Conservation (phyloP, 2,113 vertebrate species). For the Clupea harengus region DNA sequence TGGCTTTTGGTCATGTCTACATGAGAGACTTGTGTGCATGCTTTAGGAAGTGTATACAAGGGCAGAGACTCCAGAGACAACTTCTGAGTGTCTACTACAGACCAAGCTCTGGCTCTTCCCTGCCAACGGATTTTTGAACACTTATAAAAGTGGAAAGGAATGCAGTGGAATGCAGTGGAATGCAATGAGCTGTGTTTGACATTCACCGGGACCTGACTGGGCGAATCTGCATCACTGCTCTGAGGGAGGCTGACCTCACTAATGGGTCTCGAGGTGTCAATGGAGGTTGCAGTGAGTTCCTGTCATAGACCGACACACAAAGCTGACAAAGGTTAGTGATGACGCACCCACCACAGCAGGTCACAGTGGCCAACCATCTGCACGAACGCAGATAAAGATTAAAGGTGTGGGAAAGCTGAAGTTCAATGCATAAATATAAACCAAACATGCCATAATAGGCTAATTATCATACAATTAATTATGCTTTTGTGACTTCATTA, state of each 20-base stretch:
- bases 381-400: background rate
- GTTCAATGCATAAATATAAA: background rate
- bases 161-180: background rate
- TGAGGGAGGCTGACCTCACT: background rate
- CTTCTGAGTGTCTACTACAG: background rate
- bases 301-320: constrained; percentile 39
- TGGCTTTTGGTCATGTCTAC: background rate
- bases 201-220: background rate
- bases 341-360: constrained; percentile 21
- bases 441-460: background rate
- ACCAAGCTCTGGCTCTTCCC: background rate
- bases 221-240: background rate
- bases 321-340: constrained; percentile 46
- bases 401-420: background rate
- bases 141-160: background rate
- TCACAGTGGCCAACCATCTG: background rate
- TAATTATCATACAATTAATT: too few species aligned
- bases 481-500: too few species aligned
- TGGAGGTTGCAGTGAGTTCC: background rate
- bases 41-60: background rate
- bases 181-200: background rate
- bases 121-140: too few species aligned
- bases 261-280: background rate
- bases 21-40: background rate
- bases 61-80: background rate